A percentile compares a stretch with the other conserved stretches of the same genome.
These are phyloP conservation scores for Borostomias antarcticus DNA, from an alignment of 2,797 vertebrate genomes.

Conservation along the genomic window DNA sequence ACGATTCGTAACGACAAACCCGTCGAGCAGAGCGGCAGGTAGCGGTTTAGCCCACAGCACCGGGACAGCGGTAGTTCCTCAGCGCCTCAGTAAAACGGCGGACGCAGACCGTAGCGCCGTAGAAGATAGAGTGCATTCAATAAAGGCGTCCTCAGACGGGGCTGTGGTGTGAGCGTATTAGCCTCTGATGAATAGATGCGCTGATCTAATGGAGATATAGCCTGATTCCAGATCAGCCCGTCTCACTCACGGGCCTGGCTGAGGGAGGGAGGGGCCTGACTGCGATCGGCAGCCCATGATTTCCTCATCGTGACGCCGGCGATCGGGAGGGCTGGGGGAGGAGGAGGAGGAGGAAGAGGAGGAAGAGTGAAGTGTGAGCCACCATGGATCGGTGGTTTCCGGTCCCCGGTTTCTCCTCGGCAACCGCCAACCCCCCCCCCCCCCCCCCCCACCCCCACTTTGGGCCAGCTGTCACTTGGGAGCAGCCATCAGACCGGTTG, in stretches of 20 bases:
- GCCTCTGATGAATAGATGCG: conserved; percentile 42
- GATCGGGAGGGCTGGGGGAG: conserved; percentile 27
- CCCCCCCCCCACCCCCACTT: too few species aligned
- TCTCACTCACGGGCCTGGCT: conserved; percentile 23
- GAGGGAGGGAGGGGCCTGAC: neutral
- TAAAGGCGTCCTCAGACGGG: conserved; percentile 42
- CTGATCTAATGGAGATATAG: conserved; percentile 43
- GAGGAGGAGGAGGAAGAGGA: neutral
- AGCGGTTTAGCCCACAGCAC: neutral
- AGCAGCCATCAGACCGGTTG: conserved; percentile 67
- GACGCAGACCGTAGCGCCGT: conserved; percentile 20
- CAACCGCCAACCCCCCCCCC: conserved; percentile 57
- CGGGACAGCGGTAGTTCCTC: neutral
- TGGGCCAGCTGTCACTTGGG: conserved; percentile 61
- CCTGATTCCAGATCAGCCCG: conserved; percentile 35
- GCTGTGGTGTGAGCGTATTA: conserved; percentile 29
- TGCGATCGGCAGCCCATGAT: conserved; percentile 22
- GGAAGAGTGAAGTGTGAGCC: conserved; percentile 43
- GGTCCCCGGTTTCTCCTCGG: conserved; percentile 24
- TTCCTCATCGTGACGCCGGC: conserved; percentile 15
- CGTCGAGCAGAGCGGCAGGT: neutral
- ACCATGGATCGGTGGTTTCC: conserved; percentile 53
- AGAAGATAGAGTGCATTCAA: conserved; percentile 29
- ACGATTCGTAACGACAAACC: conserved; percentile 10
- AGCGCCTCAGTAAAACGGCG: neutral